Evolutionary conservation across 1,140 invertebrate species (phyloP), one percentile per base, ranked within the genome.

Genomic region (Eumaeus atala): DNA sequence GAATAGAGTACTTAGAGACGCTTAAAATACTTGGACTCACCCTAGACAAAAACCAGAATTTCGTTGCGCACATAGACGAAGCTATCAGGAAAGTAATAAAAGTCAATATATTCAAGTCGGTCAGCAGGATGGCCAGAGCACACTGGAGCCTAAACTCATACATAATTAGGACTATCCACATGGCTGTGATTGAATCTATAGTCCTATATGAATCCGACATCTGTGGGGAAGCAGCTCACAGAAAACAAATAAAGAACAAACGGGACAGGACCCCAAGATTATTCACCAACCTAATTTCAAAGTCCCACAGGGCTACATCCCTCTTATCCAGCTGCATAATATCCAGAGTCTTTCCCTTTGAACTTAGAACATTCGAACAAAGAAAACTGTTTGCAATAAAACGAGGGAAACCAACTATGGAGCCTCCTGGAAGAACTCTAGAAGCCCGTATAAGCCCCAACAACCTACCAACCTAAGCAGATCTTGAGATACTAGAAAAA

Each of bases 11-110:
- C 8, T 11, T 16, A 0, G 3, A 55, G 0, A 3, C 33, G 1
- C 36, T 56, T 1, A 51, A 44, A n/a, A 4, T 59, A 3, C 48
- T 58, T 1, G 56, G 49, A 9, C 21, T 54, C 1, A 54, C 33
- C 8, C 44, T 36, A 10, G 37, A 54, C 48, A 9, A 34, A 0
- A 18, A 51, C 0, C 48, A 47, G 3, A 48, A 9, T 1, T 58
- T 58, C 16, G 11, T 37, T 0, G 28, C 21, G 5, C 55, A 57
- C 10, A 1, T 57, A 2, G 12, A 50, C 5, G 16, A 42, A 12
- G 8, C 9, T 9, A 42, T 9, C 12, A 8, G 9, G 3, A 42
- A 42, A 12, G 40, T 7, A 12, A 9, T 16, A 2, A 40, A 40
- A 1, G 16, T n/a, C n/a, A n/a, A n/a, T n/a, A n/a, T 42, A 12